Evolutionary conservation across 2,797 vertebrate genomes (phyloP), one percentile per base, ranked within the genome.

Genomic region (Morus bassanus): DNA sequence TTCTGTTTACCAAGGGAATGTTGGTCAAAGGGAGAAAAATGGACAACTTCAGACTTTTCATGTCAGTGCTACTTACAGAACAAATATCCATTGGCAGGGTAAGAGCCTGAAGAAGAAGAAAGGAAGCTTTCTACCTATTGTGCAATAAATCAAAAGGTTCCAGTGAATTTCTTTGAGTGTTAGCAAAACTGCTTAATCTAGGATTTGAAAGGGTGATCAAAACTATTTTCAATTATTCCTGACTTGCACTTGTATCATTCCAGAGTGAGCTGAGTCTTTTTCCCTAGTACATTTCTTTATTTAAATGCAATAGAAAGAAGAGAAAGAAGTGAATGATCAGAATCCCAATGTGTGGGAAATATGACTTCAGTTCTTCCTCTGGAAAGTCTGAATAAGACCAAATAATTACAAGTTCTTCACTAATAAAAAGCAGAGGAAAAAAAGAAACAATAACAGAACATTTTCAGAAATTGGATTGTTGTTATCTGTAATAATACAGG

Each of bases 121-220:
- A 97, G 96, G 95, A 75, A 87, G 93, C 94, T 97, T 97, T 97
- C 86, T 95, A 92, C 50, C 94, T 88, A 94, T 96, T 96, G 95
- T 96, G 69, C 63, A 91, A 92, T 87, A 96, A 97, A 96, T 97
- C 96, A 97, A 97, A 96, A 95, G 85, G 90, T 91, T 96, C 85
- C 91, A 91, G 80, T 57, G 90, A 45, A 95, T 95, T 94, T 96
- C 95, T 94, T 95, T 94, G 91, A 94, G 72, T 57, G 73, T 68
- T 92, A 96, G 91, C 83, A 93, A 90, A 90, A 96, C 70, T 93
- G 96, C 96, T 96, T 96, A 96, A 95, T 95, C 76, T 91, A 79
- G 72, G 88, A 92, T 78, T 96, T 96, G 70, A 96, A 95, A 85
- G 83, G 63, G 89, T 95, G 96, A 96, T 91, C 95, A 97, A 97